Evolutionary conservation across 2,113 vertebrate species (phyloP).

Genomic region (Thalassoma bifasciatum): DNA sequence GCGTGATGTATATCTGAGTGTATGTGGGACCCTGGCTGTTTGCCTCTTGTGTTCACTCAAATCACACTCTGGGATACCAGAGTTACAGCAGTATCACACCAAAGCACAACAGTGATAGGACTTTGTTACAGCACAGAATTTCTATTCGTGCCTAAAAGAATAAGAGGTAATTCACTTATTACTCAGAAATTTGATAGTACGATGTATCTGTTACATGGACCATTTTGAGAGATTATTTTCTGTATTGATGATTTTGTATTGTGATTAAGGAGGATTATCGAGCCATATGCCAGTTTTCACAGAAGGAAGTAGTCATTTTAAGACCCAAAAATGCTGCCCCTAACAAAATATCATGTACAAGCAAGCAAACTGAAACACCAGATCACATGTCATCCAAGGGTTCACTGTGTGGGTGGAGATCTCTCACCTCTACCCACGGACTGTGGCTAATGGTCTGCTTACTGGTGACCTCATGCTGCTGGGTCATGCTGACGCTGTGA

Average conservation of each 20-base stretch:
- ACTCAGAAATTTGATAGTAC: not conserved
- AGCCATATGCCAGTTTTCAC: constrained; percentile 11
- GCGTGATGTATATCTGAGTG: too few relatives aligned
- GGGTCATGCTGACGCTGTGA: constrained; percentile 52
- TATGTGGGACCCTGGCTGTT: too few relatives aligned
- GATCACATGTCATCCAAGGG: constrained; percentile 41
- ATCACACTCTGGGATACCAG: too few relatives aligned
- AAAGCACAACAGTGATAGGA: too few relatives aligned
- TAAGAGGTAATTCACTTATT: not conserved
- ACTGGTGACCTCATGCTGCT: constrained; percentile 55
- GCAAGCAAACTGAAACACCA: constrained; percentile 37
- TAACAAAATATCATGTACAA: constrained; percentile 19
- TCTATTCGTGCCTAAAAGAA: too few relatives aligned
- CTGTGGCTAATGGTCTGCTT: constrained; percentile 74
- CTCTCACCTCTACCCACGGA: constrained; percentile 63
- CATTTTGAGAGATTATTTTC: constrained; percentile 10
- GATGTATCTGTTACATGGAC: not conserved
- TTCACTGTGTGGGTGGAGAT: constrained; percentile 57
- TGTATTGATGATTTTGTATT: constrained; percentile 10
- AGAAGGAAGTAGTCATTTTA: not conserved
- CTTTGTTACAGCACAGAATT: too few relatives aligned
- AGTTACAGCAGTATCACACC: too few relatives aligned
- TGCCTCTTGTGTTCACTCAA: too few relatives aligned
- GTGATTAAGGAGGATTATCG: constrained; percentile 1
- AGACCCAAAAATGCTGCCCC: constrained; percentile 20